Conservation (phyloP, 2,888 invertebrate species). For the Drosophila buzzatii region DNA sequence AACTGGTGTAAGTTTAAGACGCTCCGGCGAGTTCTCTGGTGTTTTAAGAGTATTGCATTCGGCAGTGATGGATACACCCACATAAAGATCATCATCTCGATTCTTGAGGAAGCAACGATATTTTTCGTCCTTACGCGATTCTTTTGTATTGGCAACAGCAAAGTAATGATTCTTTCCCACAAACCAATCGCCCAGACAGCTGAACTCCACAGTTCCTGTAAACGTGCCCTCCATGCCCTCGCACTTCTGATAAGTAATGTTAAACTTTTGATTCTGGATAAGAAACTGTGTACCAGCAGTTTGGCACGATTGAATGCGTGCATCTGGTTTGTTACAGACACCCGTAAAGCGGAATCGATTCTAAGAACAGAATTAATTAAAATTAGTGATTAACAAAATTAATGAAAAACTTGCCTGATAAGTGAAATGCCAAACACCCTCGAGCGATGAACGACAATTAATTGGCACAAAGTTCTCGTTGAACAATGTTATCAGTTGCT, state of each 20-base stretch:
- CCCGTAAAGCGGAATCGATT: slow-evolving; percentile 96
- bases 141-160: slow-evolving; percentile 98
- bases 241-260: slow-evolving; percentile 96
- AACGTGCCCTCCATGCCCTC: slow-evolving; percentile 95
- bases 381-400: slow-evolving; percentile 5
- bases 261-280: slow-evolving; percentile 98
- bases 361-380: slow-evolving; percentile 74
- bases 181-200: slow-evolving; percentile 98
- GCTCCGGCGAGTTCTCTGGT: slow-evolving; percentile 96
- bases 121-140: slow-evolving; percentile 97
- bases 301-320: slow-evolving; percentile 96
- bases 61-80: slow-evolving; percentile 96
- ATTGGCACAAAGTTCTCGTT: slow-evolving; percentile 95
- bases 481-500: slow-evolving; percentile 93
- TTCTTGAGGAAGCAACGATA: slow-evolving; percentile 97
- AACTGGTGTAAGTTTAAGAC: slow-evolving; percentile 93
- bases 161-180: slow-evolving; percentile 98
- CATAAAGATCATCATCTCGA: slow-evolving; percentile 95
- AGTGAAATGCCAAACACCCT: slow-evolving; percentile 98
- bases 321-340: slow-evolving; percentile 95
- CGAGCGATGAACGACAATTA: slow-evolving; percentile 95
- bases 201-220: slow-evolving; percentile 96
- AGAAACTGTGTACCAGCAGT: slow-evolving; percentile 97
- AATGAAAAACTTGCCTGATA: slow-evolving; percentile 87
- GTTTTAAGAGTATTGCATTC: slow-evolving; percentile 97